Conservation (phyloP, 2,888 invertebrate species). For the Argynnis bischoffii region DNA sequence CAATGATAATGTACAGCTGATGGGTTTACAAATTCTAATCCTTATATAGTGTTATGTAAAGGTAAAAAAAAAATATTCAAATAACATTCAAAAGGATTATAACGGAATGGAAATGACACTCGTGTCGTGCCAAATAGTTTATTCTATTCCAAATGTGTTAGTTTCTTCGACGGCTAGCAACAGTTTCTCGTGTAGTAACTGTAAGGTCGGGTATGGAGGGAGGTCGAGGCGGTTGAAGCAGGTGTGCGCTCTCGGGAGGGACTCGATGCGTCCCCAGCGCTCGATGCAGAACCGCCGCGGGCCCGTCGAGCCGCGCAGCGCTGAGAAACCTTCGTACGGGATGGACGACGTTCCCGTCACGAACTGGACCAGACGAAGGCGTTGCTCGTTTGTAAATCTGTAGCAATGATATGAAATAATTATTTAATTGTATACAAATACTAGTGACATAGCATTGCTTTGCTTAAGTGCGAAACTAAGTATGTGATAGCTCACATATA, state of each 20-base stretch:
- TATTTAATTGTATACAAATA: too few species aligned
- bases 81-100: neutral
- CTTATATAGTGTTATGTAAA: slow-evolving; percentile 1
- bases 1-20: slow-evolving; percentile 47
- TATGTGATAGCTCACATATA: too few species aligned
- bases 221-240: slow-evolving; percentile 98
- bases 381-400: slow-evolving; percentile 96
- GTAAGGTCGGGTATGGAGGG: slow-evolving; percentile 96
- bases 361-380: slow-evolving; percentile 95
- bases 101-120: too few species aligned
- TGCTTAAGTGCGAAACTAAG: too few species aligned
- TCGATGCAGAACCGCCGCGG: slow-evolving; percentile 98
- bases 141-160: slow-evolving; percentile 97
- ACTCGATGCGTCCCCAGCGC: slow-evolving; percentile 97
- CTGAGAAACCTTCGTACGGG: slow-evolving; percentile 98
- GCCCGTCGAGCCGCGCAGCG: slow-evolving; percentile 96
- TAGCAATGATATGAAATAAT: slow-evolving; percentile 20
- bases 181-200: slow-evolving; percentile 94
- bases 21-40: slow-evolving; percentile 30
- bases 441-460: too few species aligned
- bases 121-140: slow-evolving; percentile 50
- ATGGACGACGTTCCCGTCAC: slow-evolving; percentile 99
- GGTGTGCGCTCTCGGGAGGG: slow-evolving; percentile 97
- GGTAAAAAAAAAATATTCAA: neutral
- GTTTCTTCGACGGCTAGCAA: slow-evolving; percentile 97